These are phyloP conservation scores for Tribolium castaneum DNA, from an alignment of 1,140 invertebrate genomes.

Conservation along the genomic window DNA sequence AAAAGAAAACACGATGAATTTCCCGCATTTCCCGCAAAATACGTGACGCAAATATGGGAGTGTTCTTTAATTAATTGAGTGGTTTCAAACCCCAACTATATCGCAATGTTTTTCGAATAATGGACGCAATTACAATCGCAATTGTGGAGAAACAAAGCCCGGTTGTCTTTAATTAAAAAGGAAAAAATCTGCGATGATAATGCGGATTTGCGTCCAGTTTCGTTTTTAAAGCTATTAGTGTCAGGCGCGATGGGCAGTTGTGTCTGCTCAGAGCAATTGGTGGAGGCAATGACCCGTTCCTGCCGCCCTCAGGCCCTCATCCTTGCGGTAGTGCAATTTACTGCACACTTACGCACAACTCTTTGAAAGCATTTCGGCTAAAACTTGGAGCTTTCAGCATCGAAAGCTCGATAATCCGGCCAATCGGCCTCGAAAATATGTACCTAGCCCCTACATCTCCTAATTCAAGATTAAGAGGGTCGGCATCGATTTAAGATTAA, in stretches of 20 bases:
- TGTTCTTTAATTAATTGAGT: background rate
- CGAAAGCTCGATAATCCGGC: background rate
- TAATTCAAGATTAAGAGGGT: background rate
- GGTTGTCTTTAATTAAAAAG: too few relatives aligned
- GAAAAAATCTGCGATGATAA: background rate
- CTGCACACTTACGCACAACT: constrained; percentile 28
- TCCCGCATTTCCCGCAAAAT: background rate
- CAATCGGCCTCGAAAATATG: too few relatives aligned
- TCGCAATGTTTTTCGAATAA: background rate
- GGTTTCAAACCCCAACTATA: background rate
- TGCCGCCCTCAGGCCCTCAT: background rate
- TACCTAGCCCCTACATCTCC: background rate
- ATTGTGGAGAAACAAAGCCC: too few relatives aligned
- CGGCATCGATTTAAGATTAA: background rate
- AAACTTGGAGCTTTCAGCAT: background rate
- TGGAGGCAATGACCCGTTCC: constrained; percentile 21
- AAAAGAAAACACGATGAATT: constrained; percentile 12
- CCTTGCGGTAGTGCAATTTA: constrained; percentile 11
- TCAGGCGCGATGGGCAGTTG: background rate
- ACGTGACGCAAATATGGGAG: background rate
- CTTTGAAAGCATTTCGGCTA: background rate
- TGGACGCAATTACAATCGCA: background rate
- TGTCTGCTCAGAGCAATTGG: background rate
- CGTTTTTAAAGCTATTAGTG: constrained; percentile 1
- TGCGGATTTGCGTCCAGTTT: background rate